phyloP scores from a whole-genome alignment of 1,140 invertebrate species.

The Holotrichia oblita region DNA sequence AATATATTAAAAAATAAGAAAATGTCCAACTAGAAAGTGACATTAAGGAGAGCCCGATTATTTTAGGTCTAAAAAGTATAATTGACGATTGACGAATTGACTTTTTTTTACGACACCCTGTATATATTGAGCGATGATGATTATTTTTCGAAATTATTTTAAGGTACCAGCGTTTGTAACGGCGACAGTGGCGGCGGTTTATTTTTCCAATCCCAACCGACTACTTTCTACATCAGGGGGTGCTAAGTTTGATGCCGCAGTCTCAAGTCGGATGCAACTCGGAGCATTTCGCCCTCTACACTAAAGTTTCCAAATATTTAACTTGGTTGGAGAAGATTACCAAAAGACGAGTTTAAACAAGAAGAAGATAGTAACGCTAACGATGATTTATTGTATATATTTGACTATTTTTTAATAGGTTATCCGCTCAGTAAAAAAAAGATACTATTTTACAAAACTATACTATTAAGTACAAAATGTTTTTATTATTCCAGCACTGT shows the following conservation, averaged over 20 bases:
- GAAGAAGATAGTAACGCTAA: background rate
- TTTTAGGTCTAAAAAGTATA: too few species aligned
- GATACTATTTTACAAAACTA: too few species aligned
- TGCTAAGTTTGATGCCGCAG: slow-evolving; percentile 55
- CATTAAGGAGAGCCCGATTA: too few species aligned
- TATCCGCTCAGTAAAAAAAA: too few species aligned
- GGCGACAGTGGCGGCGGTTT: slow-evolving; percentile 58
- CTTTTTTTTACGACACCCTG: too few species aligned
- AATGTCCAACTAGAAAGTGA: too few species aligned
- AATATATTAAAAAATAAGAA: too few species aligned
- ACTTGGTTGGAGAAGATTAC: background rate
- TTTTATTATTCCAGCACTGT: too few species aligned
- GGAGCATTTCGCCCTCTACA: slow-evolving; percentile 56
- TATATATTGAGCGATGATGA: slow-evolving; percentile 17
- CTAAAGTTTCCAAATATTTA: slow-evolving; percentile 46
- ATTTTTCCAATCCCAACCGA: slow-evolving; percentile 45
- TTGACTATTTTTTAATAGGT: too few species aligned
- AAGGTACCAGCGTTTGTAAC: slow-evolving; percentile 54
- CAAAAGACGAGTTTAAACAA: background rate
- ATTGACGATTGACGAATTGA: too few species aligned
- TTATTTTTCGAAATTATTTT: slow-evolving; percentile 16
- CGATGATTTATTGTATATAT: too few species aligned
- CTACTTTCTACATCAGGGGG: slow-evolving; percentile 52
- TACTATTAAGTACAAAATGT: too few species aligned
- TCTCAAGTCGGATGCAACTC: slow-evolving; percentile 51